Conservation (phyloP, 1,140 invertebrate genomes). For the Lineus longissimus region DNA sequence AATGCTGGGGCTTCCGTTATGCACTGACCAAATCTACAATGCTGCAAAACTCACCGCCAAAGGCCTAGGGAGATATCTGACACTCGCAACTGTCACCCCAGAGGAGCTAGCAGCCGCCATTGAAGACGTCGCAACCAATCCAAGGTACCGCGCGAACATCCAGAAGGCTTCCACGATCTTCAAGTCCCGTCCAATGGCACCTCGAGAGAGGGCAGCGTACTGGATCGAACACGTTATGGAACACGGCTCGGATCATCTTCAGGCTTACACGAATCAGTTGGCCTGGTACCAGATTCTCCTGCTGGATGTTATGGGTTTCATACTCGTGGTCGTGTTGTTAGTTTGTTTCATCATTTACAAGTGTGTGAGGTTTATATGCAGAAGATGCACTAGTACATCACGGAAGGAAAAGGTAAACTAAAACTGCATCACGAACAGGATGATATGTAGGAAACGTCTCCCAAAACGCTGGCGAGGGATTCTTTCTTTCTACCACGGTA, state of each 20-base stretch:
- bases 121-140: constrained; percentile 20
- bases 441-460: too few relatives aligned
- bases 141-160: background rate
- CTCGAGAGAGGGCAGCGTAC: constrained; percentile 1
- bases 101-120: constrained; percentile 31
- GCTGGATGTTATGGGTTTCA: background rate
- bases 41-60: constrained; percentile 36
- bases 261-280: background rate
- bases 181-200: constrained; percentile 1
- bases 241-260: constrained; percentile 11
- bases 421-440: too few relatives aligned
- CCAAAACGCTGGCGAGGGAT: too few relatives aligned
- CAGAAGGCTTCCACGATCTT: constrained; percentile 10
- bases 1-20: constrained; percentile 67
- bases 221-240: constrained; percentile 14
- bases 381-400: too few relatives aligned
- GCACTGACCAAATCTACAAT: constrained; percentile 63
- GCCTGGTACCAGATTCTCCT: background rate
- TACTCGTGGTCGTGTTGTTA: too few relatives aligned
- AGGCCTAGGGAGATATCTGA: constrained; percentile 42
- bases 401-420: too few relatives aligned
- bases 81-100: constrained; percentile 31
- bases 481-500: too few relatives aligned
- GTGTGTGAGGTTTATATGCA: too few relatives aligned
- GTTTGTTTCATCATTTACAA: too few relatives aligned